Conservation (phyloP, 2,113 vertebrate species). For the Lophotis ruficrista region DNA sequence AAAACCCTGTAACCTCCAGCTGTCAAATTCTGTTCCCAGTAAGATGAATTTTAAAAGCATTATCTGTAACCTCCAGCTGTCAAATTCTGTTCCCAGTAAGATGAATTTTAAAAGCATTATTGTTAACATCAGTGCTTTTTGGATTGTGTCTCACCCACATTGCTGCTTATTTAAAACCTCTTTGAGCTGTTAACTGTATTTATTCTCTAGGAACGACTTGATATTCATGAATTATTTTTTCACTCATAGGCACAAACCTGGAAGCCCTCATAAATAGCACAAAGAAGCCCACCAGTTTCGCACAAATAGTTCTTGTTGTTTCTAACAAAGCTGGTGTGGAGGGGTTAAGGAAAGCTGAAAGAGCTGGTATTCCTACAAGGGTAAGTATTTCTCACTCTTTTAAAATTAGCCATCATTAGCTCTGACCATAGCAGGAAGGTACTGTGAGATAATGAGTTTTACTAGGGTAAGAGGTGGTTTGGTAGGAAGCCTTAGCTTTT, state of each 20-base stretch:
- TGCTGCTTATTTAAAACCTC: neutral
- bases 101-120: neutral
- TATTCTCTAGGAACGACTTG: neutral
- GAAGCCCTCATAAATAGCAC: slow-evolving; percentile 92
- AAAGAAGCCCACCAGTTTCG: slow-evolving; percentile 78
- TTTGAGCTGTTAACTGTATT: neutral
- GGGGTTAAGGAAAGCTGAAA: slow-evolving; percentile 87
- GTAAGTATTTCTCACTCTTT: slow-evolving; percentile 69
- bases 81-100: neutral
- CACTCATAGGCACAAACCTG: slow-evolving; percentile 88
- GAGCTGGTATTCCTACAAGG: slow-evolving; percentile 89
- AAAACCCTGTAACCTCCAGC: neutral
- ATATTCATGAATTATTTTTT: neutral
- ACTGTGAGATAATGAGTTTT: neutral
- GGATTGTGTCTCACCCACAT: neutral
- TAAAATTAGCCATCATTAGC: neutral
- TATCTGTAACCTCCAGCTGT: neutral
- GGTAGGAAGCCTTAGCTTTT: neutral
- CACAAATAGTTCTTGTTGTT: slow-evolving; percentile 89
- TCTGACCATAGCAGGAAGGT: neutral
- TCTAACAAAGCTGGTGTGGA: slow-evolving; percentile 90
- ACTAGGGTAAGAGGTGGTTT: neutral
- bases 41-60: neutral
- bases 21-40: neutral
- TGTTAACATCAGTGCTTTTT: neutral